A percentile compares a stretch with the other conserved stretches of the same genome.
Evolutionary conservation across 1,140 invertebrate species (phyloP).

Genomic region (Lanistes nyassanus): DNA sequence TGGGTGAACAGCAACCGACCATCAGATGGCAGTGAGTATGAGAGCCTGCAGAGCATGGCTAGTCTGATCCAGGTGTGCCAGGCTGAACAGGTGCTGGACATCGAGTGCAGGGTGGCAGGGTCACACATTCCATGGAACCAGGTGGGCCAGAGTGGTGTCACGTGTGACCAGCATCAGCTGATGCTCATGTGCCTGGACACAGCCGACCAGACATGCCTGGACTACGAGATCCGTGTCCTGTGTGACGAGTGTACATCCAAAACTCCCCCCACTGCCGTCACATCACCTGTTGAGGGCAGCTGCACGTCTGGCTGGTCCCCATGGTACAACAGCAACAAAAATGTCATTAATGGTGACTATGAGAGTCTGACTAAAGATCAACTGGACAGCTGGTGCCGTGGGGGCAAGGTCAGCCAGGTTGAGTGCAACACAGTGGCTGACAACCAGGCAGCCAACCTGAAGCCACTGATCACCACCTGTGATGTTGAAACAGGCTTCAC

Average conservation of each 20-base stretch:
- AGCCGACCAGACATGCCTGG: constrained; percentile 61
- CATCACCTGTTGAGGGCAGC: constrained; percentile 13
- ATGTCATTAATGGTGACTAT: constrained; percentile 7
- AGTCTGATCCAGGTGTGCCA: constrained; percentile 52
- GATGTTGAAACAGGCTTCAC: constrained; percentile 27
- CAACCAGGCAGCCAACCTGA: constrained; percentile 30
- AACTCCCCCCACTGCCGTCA: constrained; percentile 14
- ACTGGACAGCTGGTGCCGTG: constrained; percentile 1
- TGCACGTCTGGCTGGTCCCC: constrained; percentile 17
- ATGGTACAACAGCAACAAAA: constrained; percentile 21
- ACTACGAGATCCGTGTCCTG: constrained; percentile 80
- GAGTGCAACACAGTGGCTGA: constrained; percentile 54
- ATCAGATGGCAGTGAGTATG: constrained; percentile 54
- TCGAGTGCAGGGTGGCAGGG: constrained; percentile 57
- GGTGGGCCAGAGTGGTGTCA: constrained; percentile 68
- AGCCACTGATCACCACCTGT: constrained; percentile 30
- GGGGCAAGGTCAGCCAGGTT: constrained; percentile 32
- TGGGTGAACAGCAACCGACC: constrained; percentile 65
- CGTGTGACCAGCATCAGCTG: constrained; percentile 76
- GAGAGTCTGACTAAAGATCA: not conserved
- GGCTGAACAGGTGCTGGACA: constrained; percentile 44
- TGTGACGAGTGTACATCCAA: constrained; percentile 68
- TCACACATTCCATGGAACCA: constrained; percentile 44
- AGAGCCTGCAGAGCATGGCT: constrained; percentile 58
- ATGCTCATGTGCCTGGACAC: constrained; percentile 75